Evolutionary conservation across 2,888 invertebrate species (phyloP), one percentile per base, ranked within the genome.

Genomic region (Griposia aprilina): DNA sequence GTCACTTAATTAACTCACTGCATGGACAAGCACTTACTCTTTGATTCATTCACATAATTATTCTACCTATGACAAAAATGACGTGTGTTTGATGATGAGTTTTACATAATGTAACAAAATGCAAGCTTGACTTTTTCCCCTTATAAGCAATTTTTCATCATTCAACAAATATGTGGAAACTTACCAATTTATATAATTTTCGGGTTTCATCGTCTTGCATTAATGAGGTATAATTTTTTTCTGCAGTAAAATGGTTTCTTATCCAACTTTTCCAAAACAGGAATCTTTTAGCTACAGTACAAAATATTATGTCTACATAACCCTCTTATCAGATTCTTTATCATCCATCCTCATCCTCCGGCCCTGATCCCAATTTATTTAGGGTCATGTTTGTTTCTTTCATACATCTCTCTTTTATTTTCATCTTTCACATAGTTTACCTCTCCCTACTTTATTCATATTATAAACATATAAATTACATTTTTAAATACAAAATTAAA

Each of bases 51-150:
- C 23, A 74, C 11, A 70, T 57, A n/a, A 30, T 30, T 45, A 55
- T 48, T 11, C 23, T 60, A 23, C 17, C 23, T 30, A n/a, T 52
- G 45, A 76, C 63, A 48, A 36, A 17, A 36, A 66, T 59, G 36
- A 59, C 78, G 17, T 41, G 57, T 26, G 17, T 15, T 52, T 20
- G 13, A 65, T 67, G 67, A 52, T 36, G 55, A 76, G 23, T 69
- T 23, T 17, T 20, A n/a, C n/a, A n/a, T n/a, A 69, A 78, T 67
- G 52, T 50, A 36, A 52, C 50, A 52, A 69, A 52, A 45, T 69
- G 69, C 45, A 52, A 52, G 41, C 7, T 52, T 78, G 52, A 78
- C 78, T n/a, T 60, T 78, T 78, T 78, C 15, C n/a, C 77, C 78
- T 78, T 78, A 68, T 52, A 68, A 60, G 8, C 52, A 52, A 78